Percentiles rank a stretch among this genome's conserved stretches.
Evolutionary conservation across 2,113 vertebrate species (phyloP).

Genomic region (Oryzias woworae): DNA sequence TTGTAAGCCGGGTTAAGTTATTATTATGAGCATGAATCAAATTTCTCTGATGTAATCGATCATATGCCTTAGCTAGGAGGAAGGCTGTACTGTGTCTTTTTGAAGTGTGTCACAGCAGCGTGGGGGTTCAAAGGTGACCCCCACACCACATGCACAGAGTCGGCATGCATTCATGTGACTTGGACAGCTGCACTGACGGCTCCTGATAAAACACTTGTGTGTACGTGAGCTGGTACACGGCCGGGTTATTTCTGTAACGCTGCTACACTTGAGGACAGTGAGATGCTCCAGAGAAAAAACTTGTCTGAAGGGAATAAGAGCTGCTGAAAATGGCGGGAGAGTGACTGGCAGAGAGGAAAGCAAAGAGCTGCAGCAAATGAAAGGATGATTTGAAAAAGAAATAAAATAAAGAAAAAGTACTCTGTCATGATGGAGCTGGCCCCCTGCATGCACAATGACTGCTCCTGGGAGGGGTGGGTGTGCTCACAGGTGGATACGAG

Average conservation of each 20-base stretch:
- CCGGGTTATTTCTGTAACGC: conserved; percentile 1
- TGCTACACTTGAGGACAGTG: neutral
- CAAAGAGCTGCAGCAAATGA: conserved; percentile 19
- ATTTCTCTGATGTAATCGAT: no score
- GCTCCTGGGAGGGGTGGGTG: conserved; percentile 51
- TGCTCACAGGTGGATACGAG: conserved; percentile 40
- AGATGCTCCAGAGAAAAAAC: neutral
- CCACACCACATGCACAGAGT: conserved; percentile 1
- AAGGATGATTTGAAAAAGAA: conserved; percentile 1
- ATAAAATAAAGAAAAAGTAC: conserved; percentile 53
- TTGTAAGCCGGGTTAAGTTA: neutral
- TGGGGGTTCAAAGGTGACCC: conserved; percentile 28
- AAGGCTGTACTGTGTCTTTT: neutral
- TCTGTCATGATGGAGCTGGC: conserved; percentile 42
- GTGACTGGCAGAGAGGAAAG: conserved; percentile 15
- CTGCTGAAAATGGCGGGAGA: neutral
- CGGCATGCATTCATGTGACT: conserved; percentile 47
- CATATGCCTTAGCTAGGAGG: neutral
- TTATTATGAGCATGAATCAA: no score
- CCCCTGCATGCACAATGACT: conserved; percentile 50
- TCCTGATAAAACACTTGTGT: conserved; percentile 28
- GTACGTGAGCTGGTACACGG: neutral
- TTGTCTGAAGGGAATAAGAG: neutral
- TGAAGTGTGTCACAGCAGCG: neutral
- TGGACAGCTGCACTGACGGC: conserved; percentile 53